Evolutionary conservation across 2,797 vertebrate species (phyloP), one percentile per base, ranked within the genome.

Genomic region (Numenius phaeopus): DNA sequence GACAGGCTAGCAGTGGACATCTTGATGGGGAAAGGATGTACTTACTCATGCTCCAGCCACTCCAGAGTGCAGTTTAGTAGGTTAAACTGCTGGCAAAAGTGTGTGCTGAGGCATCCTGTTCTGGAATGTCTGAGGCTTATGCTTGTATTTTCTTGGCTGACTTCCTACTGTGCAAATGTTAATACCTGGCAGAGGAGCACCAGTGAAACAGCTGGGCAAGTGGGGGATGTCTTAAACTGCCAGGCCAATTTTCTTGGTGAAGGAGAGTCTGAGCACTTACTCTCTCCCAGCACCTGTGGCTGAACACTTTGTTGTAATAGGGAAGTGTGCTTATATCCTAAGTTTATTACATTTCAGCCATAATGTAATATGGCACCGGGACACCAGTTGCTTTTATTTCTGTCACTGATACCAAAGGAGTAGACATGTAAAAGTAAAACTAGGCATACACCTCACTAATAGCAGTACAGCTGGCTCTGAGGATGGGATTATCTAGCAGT

Each of bases 401-500:
- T 46, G 10, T 77, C 37, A 20, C 50, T 10, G 42, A 6, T 62
- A 22, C 54, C 26, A 10, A 21, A 72, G 40, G 44, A 59, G 20
- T 21, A 52, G 14, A 18, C 9, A 2, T 17, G 6, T 80, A 52
- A 37, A 69, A 65, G 24, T 24, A 21, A 61, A 73, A 59, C 19
- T 7, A 44, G 16, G 76, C 0, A 0, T 39, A 3, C 11, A 7
- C 26, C 47, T 67, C 22, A 4, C 77, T 47, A 47, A 18, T 7
- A 32, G 64, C 39, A 59, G 30, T 8, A 11, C 8, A 16, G 37
- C 47, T 73, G 50, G 20, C 59, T 78, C 59, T 27, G 58, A 59
- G 79, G 72, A 18, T 57, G 80, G 29, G 16, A 27, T 30, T 65
- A n/a, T 30, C 47, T 18, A 61, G 46, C 47, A n/a, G 47, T 72